Evolutionary conservation across 2,888 invertebrate species (phyloP).

Genomic region (Drosophila flavopinicola): DNA sequence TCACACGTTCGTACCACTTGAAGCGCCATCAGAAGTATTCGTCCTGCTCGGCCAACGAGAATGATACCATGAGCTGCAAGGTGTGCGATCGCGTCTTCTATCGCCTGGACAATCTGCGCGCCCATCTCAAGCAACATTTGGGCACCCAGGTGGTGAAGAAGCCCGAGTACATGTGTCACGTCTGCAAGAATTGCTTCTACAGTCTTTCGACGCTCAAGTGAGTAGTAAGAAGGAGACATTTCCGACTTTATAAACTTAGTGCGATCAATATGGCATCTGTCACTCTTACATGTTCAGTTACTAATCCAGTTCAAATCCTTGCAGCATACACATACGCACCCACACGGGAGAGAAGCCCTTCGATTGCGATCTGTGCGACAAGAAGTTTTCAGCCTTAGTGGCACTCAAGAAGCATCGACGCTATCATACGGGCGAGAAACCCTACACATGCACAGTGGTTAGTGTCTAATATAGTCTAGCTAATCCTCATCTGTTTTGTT

Average conservation of each 20-base stretch:
- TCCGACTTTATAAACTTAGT: no score
- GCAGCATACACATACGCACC: constrained; percentile 87
- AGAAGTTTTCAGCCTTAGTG: constrained; percentile 89
- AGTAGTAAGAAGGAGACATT: no score
- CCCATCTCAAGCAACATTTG: constrained; percentile 89
- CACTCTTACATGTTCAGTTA: constrained; percentile 76
- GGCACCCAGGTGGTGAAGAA: constrained; percentile 86
- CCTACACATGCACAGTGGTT: constrained; percentile 88
- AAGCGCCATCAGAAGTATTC: constrained; percentile 84
- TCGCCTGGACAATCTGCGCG: constrained; percentile 89
- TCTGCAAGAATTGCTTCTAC: constrained; percentile 88
- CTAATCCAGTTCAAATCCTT: constrained; percentile 14
- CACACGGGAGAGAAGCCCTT: constrained; percentile 89
- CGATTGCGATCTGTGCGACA: constrained; percentile 89
- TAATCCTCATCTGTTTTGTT: neutral
- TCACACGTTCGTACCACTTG: constrained; percentile 91
- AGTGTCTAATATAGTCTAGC: constrained; percentile 15
- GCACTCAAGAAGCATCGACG: constrained; percentile 91
- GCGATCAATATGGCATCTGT: no score
- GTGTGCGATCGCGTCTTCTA: constrained; percentile 83
- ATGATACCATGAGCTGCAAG: constrained; percentile 82
- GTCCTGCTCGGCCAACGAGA: constrained; percentile 79
- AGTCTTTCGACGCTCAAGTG: constrained; percentile 86
- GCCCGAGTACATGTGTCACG: constrained; percentile 87
- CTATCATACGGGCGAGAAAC: constrained; percentile 88